Percentiles rank a stretch among this genome's conserved stretches.
These are phyloP conservation scores for Teleiodes luculella DNA, from an alignment of 2,888 invertebrate genomes.

Conservation along the genomic window DNA sequence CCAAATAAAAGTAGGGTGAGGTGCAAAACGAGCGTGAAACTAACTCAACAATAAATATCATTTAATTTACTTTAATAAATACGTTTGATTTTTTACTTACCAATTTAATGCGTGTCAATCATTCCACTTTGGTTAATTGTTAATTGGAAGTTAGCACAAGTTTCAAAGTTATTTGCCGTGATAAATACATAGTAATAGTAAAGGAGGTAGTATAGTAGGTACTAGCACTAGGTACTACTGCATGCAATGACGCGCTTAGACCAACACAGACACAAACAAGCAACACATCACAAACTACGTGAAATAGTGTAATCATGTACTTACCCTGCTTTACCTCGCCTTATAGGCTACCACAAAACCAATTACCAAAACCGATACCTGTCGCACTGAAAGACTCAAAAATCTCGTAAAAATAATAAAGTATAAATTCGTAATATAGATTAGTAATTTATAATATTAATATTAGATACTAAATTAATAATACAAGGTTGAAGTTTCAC, in stretches of 20 bases:
- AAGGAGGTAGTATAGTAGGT: not conserved
- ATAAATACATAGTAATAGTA: not conserved
- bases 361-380: slow-evolving; percentile 68
- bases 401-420: slow-evolving; percentile 50
- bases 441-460: slow-evolving; percentile 75
- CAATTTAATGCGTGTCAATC: slow-evolving; percentile 43
- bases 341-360: slow-evolving; percentile 69
- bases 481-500: slow-evolving; percentile 73
- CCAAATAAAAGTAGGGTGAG: slow-evolving; percentile 41
- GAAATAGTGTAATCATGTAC: slow-evolving; percentile 41
- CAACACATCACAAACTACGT: slow-evolving; percentile 39
- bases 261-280: slow-evolving; percentile 54
- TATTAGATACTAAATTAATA: slow-evolving; percentile 59
- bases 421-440: slow-evolving; percentile 61
- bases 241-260: slow-evolving; percentile 58
- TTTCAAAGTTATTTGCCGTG: slow-evolving; percentile 25
- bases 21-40: slow-evolving; percentile 44
- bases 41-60: slow-evolving; percentile 32
- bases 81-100: slow-evolving; percentile 58
- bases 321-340: slow-evolving; percentile 73
- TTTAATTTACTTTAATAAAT: slow-evolving; percentile 34
- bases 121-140: slow-evolving; percentile 48
- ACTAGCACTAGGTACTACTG: slow-evolving; percentile 29
- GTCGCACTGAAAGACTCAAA: slow-evolving; percentile 61
- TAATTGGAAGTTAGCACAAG: slow-evolving; percentile 47